A percentile compares a stretch with the other conserved stretches of the same genome.
Evolutionary conservation across 2,797 vertebrate species (phyloP).

Genomic region (Tenualosa ilisha): DNA sequence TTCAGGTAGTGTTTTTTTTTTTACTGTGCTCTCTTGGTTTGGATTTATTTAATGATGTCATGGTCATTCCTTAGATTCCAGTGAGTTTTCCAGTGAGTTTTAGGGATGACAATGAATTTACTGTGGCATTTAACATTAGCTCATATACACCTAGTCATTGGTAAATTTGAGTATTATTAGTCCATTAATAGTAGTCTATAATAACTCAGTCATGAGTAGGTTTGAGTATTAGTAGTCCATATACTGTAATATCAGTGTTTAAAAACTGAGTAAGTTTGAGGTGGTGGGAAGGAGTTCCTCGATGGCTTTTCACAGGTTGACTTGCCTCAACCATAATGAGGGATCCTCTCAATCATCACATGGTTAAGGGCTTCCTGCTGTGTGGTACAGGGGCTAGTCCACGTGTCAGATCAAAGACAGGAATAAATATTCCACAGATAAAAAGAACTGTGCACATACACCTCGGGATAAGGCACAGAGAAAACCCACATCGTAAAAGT

Average conservation of each 20-base stretch:
- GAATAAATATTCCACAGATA: constrained; percentile 1
- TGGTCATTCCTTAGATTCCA: background rate
- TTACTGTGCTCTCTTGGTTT: background rate
- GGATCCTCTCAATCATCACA: background rate
- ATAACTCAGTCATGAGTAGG: too few relatives aligned
- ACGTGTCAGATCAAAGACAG: background rate
- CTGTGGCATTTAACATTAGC: background rate
- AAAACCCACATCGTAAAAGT: constrained; percentile 10
- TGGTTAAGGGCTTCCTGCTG: background rate
- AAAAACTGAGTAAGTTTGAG: background rate
- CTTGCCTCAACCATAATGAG: background rate
- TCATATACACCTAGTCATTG: background rate
- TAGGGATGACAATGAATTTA: background rate
- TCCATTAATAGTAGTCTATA: too few relatives aligned
- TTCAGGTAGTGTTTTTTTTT: background rate
- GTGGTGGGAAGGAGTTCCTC: background rate
- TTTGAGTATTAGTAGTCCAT: too few relatives aligned
- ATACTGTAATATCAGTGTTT: background rate
- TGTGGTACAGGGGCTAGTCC: background rate
- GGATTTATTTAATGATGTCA: background rate
- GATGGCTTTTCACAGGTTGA: background rate
- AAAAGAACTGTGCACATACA: constrained; percentile 14
- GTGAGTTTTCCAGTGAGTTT: background rate
- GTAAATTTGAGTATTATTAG: too few relatives aligned
- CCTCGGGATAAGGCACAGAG: background rate